Percentiles rank a stretch among this genome's conserved stretches.
phyloP scores from a whole-genome alignment of 2,888 invertebrate genomes.

The Rosalia funebris region DNA sequence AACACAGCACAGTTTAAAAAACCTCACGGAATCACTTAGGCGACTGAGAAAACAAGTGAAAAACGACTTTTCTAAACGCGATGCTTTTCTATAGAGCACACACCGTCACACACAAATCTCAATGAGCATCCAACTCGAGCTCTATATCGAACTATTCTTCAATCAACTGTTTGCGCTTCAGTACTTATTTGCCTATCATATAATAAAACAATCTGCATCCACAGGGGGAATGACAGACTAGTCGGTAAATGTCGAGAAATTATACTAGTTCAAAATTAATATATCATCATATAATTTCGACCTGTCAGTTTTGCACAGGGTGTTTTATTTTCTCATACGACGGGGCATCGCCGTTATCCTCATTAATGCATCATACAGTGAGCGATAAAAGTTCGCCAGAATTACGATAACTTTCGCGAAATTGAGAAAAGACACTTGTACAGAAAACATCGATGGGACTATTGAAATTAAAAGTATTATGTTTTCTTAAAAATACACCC shows the following conservation, averaged over 20 bases:
- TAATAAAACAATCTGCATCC: slow-evolving; percentile 21
- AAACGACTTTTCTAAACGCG: slow-evolving; percentile 2
- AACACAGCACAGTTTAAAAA: slow-evolving; percentile 18
- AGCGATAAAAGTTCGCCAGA: no score
- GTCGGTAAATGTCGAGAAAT: slow-evolving; percentile 18
- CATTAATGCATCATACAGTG: no score
- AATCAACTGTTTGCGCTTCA: slow-evolving; percentile 19
- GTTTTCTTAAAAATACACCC: no score
- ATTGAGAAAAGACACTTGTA: no score
- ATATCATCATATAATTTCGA: slow-evolving; percentile 24
- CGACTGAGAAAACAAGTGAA: slow-evolving; percentile 11
- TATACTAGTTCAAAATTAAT: slow-evolving; percentile 26
- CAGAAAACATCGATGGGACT: no score
- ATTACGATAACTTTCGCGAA: no score
- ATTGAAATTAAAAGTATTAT: no score
- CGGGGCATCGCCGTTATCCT: no score
- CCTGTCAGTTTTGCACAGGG: slow-evolving; percentile 10
- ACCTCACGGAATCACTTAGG: slow-evolving; percentile 16
- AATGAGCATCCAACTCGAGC: slow-evolving; percentile 11
- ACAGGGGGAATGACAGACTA: slow-evolving; percentile 19
- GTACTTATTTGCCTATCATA: slow-evolving; percentile 19
- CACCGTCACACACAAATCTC: slow-evolving; percentile 13
- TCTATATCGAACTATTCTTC: slow-evolving; percentile 21
- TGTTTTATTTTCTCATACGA: neutral
- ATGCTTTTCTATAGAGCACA: slow-evolving; percentile 2